These are phyloP conservation scores for Steatornis caripensis DNA, from an alignment of 2,113 vertebrate genomes.

Conservation along the genomic window DNA sequence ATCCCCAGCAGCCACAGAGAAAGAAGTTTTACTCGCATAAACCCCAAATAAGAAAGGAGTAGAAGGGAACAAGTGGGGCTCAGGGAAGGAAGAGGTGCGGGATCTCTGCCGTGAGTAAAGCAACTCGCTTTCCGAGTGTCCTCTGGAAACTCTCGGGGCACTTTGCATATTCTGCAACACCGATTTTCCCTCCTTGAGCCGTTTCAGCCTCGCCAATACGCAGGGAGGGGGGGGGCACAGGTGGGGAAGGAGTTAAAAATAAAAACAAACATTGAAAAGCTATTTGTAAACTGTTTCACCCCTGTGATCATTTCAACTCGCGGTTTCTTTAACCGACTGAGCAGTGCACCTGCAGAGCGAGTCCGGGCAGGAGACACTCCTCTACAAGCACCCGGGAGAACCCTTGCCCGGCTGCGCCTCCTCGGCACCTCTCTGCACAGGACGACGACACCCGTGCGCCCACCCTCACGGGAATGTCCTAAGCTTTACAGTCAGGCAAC, in stretches of 20 bases:
- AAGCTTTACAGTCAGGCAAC: not conserved
- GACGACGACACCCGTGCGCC: rapidly evolving
- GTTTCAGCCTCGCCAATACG: rapidly evolving
- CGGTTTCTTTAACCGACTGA: slow-evolving; percentile 59
- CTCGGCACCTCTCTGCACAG: rapidly evolving
- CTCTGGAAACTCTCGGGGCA: not conserved
- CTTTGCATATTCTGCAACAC: not conserved
- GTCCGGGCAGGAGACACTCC: slow-evolving; percentile 3
- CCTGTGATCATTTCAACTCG: slow-evolving; percentile 16
- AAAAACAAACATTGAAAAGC: slow-evolving; percentile 61
- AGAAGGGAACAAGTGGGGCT: not conserved
- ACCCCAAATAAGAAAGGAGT: not conserved
- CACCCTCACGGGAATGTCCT: not conserved
- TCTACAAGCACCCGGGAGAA: slow-evolving; percentile 20
- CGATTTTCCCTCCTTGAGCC: not conserved
- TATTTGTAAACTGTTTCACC: slow-evolving; percentile 65
- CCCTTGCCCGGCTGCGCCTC: rapidly evolving
- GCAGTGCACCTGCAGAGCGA: slow-evolving; percentile 64
- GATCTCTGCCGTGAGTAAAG: not conserved
- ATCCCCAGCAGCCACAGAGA: not conserved
- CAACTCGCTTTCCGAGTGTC: rapidly evolving
- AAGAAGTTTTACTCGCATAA: not conserved
- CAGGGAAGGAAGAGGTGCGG: rapidly evolving
- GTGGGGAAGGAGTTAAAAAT: slow-evolving; percentile 28
- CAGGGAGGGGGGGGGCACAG: not conserved